Base-by-base conservation (phyloP, 2,888 invertebrate genomes). In the Apomyelois bistriatella region DNA sequence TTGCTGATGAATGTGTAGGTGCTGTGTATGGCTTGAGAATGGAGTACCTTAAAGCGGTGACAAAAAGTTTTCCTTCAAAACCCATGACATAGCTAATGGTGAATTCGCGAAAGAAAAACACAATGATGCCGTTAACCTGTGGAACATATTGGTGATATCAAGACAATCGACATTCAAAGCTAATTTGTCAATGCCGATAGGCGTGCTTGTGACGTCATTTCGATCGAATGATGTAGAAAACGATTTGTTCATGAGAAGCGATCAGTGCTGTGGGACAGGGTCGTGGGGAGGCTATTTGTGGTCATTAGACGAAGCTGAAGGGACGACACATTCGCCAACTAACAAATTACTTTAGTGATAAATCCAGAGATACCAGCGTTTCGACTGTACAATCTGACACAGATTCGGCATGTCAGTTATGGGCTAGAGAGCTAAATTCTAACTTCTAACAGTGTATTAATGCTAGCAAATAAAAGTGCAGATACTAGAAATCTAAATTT, bases 321-420 rank as follows among this genome's bases (percentile, higher is more conserved):
- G 84, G 83, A 87, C 88, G 82, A 74, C 81, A 88, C 86, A 88
- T 86, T 89, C 79, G 85, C 83, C 83, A 82, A 75, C 87, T 87
- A 88, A 84, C 74, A 79, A 74, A 83, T 83, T 80, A 77, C 79
- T 79, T 78, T 71, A 62, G 85, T 83, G 85, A 83, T 74, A 70
- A 74, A 68, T 77, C 67, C 79, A 73, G 71, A 70, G 74, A 75
- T 76, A 77, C 75, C 76, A 70, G 64, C 72, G 62, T 55, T 64
- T 82, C 84, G 85, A 83, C 85, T 87, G 87, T 85, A 90, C 87
- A 87, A 88, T 74, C 76, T 76, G 64, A 46, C 32, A 46, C 32
- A 28, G 43, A 28, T 43, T 32, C 13, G 30, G 32, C 9, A 1
- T 13, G 15, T 32, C 15, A 68, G n/a, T 60, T 58, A 57, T 57